Percentiles rank a stretch among this genome's conserved stretches.
Conservation (phyloP, 2,888 invertebrate genomes). For the Coremacera marginata region DNA sequence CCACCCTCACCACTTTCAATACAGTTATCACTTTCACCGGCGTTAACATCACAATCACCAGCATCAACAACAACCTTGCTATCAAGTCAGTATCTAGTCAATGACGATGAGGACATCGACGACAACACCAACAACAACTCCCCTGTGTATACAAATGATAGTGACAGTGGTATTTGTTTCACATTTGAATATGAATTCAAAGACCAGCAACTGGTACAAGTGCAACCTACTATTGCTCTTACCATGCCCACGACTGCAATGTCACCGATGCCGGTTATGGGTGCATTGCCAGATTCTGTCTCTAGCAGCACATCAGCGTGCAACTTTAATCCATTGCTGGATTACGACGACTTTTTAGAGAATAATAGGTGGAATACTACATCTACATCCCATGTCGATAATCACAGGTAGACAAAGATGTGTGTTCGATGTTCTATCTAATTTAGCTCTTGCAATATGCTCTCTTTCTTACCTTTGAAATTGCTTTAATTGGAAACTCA, state of each 20-base stretch:
- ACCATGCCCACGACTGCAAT: conserved; percentile 48
- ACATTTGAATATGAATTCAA: conserved; percentile 66
- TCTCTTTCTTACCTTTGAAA: background rate
- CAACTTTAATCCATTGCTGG: background rate
- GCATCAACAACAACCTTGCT: conserved; percentile 36
- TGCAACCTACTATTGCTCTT: conserved; percentile 62
- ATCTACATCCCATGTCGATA: conserved; percentile 52
- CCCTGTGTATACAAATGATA: conserved; percentile 38
- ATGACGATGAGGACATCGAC: conserved; percentile 35
- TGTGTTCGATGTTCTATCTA: conserved; percentile 22
- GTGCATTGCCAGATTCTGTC: conserved; percentile 32
- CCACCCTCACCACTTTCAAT: conserved; percentile 26
- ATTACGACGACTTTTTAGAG: conserved; percentile 11
- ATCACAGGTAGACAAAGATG: conserved; percentile 55
- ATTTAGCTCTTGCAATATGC: conserved; percentile 36
- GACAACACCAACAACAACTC: conserved; percentile 37
- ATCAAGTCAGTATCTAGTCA: conserved; percentile 18
- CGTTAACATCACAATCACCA: conserved; percentile 40
- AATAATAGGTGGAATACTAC: background rate
- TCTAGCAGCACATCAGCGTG: conserved; percentile 1
- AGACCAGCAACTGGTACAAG: conserved; percentile 66
- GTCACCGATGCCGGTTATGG: background rate
- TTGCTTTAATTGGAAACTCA: background rate
- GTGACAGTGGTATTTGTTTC: conserved; percentile 60
- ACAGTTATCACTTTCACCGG: conserved; percentile 25